These are phyloP conservation scores for Parapristionchus giblindavisi DNA, from an alignment of 2,888 invertebrate species.

Conservation along the genomic window DNA sequence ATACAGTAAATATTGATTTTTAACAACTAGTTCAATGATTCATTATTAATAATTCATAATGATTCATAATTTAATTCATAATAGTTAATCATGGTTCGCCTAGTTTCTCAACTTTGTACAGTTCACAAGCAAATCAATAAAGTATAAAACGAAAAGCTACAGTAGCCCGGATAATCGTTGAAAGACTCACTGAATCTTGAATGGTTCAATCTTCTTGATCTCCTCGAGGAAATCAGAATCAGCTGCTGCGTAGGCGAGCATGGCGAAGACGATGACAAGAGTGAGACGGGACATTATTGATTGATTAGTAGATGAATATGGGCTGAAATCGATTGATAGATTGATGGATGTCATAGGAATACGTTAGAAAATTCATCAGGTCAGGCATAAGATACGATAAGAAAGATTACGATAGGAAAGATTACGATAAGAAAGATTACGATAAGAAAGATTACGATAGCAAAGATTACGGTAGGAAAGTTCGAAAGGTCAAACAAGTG, in stretches of 20 bases:
- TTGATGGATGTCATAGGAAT: no score
- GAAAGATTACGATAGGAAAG: background rate
- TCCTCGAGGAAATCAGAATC: conserved; percentile 38
- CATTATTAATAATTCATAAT: background rate
- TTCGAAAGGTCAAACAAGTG: background rate
- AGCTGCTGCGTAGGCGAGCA: conserved; percentile 35
- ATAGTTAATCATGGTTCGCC: no score
- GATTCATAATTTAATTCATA: no score
- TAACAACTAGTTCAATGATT: background rate
- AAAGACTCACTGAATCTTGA: conserved; percentile 39
- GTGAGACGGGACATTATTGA: conserved; percentile 37
- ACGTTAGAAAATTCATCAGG: no score
- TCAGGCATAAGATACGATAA: background rate
- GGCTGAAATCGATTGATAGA: background rate
- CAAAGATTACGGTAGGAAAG: background rate
- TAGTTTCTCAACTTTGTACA: no score
- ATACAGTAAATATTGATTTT: background rate
- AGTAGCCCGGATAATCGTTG: background rate
- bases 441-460: background rate
- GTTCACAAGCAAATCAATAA: no score
- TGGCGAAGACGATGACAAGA: conserved; percentile 25
- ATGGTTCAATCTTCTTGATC: conserved; percentile 42
- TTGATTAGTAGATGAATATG: background rate
- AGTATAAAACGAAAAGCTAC: background rate
- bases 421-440: background rate